Evolutionary conservation across 2,113 vertebrate genomes (phyloP).

Genomic region (Dolichallabes microphthalmus): DNA sequence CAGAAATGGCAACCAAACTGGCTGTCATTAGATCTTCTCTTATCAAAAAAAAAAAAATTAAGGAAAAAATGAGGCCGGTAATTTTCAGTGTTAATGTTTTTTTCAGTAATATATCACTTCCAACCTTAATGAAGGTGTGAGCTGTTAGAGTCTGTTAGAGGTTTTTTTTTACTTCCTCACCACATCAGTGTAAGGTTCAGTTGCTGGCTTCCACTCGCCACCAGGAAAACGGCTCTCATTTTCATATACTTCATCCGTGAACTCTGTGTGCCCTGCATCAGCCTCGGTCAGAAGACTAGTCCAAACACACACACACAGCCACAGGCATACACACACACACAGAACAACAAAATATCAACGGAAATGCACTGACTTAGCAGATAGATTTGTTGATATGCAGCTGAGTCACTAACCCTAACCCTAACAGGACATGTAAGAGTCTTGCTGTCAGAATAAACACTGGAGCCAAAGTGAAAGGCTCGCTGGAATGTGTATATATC

Average conservation of each 20-base stretch:
- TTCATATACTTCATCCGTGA: slow-evolving; percentile 92
- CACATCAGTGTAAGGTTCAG: slow-evolving; percentile 86
- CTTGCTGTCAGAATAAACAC: slow-evolving; percentile 53
- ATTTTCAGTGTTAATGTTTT: neutral
- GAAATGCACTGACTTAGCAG: neutral
- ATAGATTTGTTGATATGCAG: neutral
- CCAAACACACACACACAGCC: slow-evolving; percentile 32
- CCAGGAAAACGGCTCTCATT: slow-evolving; percentile 90
- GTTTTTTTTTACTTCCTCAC: slow-evolving; percentile 65
- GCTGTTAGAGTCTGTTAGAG: neutral
- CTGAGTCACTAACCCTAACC: neutral
- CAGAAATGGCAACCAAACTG: neutral
- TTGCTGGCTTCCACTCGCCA: slow-evolving; percentile 86
- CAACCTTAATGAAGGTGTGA: neutral
- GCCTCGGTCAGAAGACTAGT: slow-evolving; percentile 91
- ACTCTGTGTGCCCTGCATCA: slow-evolving; percentile 93
- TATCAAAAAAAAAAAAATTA: neutral
- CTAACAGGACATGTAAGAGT: slow-evolving; percentile 17
- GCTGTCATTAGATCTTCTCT: neutral
- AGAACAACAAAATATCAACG: neutral
- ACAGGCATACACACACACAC: slow-evolving; percentile 32
- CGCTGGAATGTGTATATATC: slow-evolving; percentile 34
- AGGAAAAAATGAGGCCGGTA: neutral
- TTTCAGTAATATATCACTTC: neutral
- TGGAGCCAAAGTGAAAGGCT: slow-evolving; percentile 19